Percentiles rank a stretch among this genome's conserved stretches.
Evolutionary conservation across 2,113 vertebrate species (phyloP).

Genomic region (Mus spicilegus): DNA sequence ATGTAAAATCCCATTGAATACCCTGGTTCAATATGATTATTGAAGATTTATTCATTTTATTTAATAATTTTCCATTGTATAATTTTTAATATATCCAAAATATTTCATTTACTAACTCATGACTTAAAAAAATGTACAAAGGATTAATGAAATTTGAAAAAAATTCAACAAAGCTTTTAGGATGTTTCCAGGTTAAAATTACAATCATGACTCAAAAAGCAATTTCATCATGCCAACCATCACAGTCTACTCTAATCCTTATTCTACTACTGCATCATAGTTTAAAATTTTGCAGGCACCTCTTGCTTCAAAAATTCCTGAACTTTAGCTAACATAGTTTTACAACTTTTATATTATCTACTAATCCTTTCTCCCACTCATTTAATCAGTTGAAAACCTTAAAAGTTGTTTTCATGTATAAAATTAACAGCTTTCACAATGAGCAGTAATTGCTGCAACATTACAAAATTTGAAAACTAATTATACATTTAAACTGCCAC

Average conservation of each 20-base stretch:
- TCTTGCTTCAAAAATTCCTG: background rate
- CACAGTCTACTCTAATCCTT: background rate
- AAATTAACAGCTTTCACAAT: slow-evolving; percentile 66
- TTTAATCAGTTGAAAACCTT: slow-evolving; percentile 37
- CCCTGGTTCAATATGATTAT: background rate
- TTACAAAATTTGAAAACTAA: slow-evolving; percentile 56
- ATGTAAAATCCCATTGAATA: background rate
- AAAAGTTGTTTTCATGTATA: slow-evolving; percentile 52
- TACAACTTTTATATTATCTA: slow-evolving; percentile 7
- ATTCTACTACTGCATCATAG: background rate
- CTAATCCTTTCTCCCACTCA: slow-evolving; percentile 10
- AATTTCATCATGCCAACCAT: background rate
- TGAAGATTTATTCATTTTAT: background rate
- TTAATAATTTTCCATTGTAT: background rate
- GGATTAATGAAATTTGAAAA: background rate
- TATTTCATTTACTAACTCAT: background rate
- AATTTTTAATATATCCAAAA: background rate
- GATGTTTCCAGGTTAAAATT: background rate
- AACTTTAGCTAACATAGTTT: background rate
- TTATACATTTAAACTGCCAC: slow-evolving; percentile 23
- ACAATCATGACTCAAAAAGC: background rate
- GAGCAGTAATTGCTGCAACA: slow-evolving; percentile 29
- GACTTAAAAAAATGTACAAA: background rate
- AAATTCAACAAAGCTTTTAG: background rate
- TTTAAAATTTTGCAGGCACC: background rate